Percentiles rank a stretch among this genome's conserved stretches.
These are phyloP conservation scores for Excalfactoria chinensis DNA, from an alignment of 2,113 vertebrate species.

Conservation along the genomic window DNA sequence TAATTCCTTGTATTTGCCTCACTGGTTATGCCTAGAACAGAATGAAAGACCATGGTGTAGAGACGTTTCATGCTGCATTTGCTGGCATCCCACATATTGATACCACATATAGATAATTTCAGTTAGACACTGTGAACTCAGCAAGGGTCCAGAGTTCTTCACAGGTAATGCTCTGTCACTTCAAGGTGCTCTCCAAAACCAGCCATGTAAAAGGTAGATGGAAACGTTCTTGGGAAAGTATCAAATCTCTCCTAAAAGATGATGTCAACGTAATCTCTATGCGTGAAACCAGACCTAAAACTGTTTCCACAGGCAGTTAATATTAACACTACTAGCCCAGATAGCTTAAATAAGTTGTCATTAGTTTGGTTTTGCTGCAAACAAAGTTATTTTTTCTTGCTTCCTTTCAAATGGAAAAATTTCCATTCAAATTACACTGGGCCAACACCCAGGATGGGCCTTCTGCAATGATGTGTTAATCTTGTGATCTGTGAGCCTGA, in stretches of 20 bases:
- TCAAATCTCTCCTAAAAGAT: not conserved
- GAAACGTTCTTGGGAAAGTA: not conserved
- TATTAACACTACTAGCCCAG: not conserved
- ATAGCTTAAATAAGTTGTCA: not conserved
- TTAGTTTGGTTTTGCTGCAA: not conserved
- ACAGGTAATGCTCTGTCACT: not conserved
- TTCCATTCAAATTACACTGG: not conserved
- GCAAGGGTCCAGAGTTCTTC: not conserved
- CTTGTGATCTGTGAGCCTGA: slow-evolving; percentile 8
- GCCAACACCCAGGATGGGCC: not conserved
- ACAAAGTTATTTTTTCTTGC: not conserved
- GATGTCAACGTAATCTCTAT: not conserved
- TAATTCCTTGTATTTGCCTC: not conserved
- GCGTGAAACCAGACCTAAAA: not conserved
- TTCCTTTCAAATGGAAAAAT: slow-evolving; percentile 6
- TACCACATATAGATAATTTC: not conserved
- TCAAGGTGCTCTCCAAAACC: not conserved
- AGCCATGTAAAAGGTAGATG: not conserved
- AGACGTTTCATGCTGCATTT: not conserved
- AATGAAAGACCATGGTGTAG: not conserved
- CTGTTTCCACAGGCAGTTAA: not conserved
- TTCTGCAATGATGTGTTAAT: not conserved
- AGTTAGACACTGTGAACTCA: not conserved
- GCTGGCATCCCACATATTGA: not conserved
- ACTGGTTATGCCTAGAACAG: not conserved